phyloP scores from a whole-genome alignment of 92 coral and sea anemone species.

The Epizoanthus stellaris region DNA sequence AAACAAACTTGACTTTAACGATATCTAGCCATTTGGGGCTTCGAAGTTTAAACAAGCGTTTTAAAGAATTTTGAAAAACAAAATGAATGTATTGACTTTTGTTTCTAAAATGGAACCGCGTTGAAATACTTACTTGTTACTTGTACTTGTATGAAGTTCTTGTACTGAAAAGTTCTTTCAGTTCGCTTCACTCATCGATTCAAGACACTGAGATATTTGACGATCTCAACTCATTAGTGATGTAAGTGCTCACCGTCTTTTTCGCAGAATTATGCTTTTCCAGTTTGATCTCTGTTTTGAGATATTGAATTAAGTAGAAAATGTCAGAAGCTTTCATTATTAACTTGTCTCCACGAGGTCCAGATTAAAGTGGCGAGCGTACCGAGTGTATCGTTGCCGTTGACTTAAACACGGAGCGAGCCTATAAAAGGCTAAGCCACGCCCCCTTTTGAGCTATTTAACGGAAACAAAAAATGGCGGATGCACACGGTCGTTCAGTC shows the following conservation, averaged over 20 bases:
- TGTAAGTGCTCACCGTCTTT: constrained; percentile 10
- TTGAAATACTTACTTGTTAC: constrained; percentile 15
- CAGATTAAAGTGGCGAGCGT: background rate
- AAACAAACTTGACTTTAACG: constrained; percentile 16
- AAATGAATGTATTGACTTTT: constrained; percentile 10
- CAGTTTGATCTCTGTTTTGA: constrained; percentile 15
- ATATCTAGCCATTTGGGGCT: constrained; percentile 16
- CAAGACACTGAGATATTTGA: constrained; percentile 18
- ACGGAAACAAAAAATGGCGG: no score
- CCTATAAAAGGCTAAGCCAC: no score
- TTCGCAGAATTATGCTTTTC: background rate
- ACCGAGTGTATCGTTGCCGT: background rate
- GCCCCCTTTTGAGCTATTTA: no score
- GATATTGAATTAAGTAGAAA: background rate
- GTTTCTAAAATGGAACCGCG: constrained; percentile 2
- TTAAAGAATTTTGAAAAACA: constrained; percentile 12
- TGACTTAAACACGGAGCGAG: no score
- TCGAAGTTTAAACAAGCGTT: constrained; percentile 17
- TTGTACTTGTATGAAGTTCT: background rate
- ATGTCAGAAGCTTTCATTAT: background rate
- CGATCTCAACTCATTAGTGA: constrained; percentile 17
- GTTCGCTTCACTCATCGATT: constrained; percentile 21
- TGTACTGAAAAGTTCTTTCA: constrained; percentile 8
- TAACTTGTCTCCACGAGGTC: constrained; percentile 11
- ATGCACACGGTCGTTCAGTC: constrained; percentile 29